Conservation (phyloP, 2,888 invertebrate species). For the Cacoxenus indagator region DNA sequence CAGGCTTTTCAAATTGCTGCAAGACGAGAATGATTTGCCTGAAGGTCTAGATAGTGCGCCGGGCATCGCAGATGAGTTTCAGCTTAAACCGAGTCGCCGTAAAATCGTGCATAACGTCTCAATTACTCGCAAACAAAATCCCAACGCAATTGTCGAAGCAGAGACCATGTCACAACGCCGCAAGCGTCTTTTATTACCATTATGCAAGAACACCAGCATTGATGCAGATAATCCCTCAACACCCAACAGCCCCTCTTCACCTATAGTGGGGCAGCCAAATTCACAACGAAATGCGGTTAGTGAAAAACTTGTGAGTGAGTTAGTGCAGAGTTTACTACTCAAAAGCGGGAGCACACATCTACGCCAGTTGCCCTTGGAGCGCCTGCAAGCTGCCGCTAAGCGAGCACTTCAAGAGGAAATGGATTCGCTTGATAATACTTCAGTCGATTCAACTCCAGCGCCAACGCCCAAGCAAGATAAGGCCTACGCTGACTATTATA, state of each 20-base stretch:
- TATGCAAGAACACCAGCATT: constrained; percentile 70
- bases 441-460: constrained; percentile 72
- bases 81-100: constrained; percentile 62
- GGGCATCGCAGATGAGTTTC: constrained; percentile 57
- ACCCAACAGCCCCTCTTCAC: constrained; percentile 72
- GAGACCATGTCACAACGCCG: constrained; percentile 71
- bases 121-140: constrained; percentile 69
- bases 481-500: constrained; percentile 74
- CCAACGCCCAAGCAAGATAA: constrained; percentile 69
- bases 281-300: constrained; percentile 70
- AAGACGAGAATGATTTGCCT: constrained; percentile 72
- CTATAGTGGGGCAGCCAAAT: constrained; percentile 69
- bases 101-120: constrained; percentile 71
- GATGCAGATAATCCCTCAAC: constrained; percentile 73
- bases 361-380: constrained; percentile 74
- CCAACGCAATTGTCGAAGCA: constrained; percentile 60
- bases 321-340: constrained; percentile 74
- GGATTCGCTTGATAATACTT: constrained; percentile 71
- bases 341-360: constrained; percentile 74
- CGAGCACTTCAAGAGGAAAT: constrained; percentile 74
- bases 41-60: constrained; percentile 38
- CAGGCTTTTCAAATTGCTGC: constrained; percentile 77
- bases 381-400: constrained; percentile 74
- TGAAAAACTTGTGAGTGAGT: constrained; percentile 74
- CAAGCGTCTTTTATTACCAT: constrained; percentile 73